Evolutionary conservation across 2,113 vertebrate genomes (phyloP).

Genomic region (Aramus guarauna): DNA sequence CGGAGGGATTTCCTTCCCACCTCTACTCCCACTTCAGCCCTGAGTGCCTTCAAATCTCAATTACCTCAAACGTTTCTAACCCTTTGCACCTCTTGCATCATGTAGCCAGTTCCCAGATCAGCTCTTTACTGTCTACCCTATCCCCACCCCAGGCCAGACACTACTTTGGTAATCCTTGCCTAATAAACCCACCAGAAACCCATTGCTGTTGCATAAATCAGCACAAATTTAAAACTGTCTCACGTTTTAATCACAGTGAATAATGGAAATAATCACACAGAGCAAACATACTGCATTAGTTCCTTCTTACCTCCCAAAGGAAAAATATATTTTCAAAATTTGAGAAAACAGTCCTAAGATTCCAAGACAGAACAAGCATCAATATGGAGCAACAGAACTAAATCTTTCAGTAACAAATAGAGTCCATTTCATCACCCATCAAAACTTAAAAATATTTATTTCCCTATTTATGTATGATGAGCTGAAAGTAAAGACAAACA

Average conservation of each 20-base stretch:
- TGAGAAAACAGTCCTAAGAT: background rate
- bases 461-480: background rate
- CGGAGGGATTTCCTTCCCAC: background rate
- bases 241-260: background rate
- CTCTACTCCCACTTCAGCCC: background rate
- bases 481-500: background rate
- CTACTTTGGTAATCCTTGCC: background rate
- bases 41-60: background rate
- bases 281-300: background rate
- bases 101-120: background rate
- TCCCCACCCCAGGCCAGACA: background rate
- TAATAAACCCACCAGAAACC: background rate
- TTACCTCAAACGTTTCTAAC: background rate
- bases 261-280: background rate
- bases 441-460: background rate
- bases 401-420: background rate
- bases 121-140: background rate
- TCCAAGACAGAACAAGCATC: background rate
- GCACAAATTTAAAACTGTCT: background rate
- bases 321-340: background rate
- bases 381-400: background rate
- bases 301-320: background rate
- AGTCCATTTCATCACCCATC: background rate
- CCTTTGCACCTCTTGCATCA: background rate
- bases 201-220: background rate